Evolutionary conservation across 92 coral and sea anemone species (phyloP).

Genomic region (Palythoa heliodiscus): DNA sequence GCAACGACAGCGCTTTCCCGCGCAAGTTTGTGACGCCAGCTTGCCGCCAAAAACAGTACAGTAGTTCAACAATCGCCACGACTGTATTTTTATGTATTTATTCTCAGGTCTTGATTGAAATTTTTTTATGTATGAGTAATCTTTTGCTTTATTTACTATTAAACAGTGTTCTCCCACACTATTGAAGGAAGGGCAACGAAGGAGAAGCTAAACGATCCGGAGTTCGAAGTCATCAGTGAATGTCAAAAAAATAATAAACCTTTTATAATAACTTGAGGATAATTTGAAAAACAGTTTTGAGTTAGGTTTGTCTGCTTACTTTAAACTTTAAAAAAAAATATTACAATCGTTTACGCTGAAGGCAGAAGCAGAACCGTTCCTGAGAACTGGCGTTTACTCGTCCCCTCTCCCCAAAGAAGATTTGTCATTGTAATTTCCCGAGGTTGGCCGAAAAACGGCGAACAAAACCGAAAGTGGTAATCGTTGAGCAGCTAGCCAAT

Average conservation of each 20-base stretch:
- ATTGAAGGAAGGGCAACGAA: neutral
- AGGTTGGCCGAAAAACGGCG: conserved; percentile 12
- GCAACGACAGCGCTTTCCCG: neutral
- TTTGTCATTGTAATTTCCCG: neutral
- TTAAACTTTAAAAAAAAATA: too few species aligned
- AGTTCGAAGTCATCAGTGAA: neutral
- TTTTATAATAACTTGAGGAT: too few species aligned
- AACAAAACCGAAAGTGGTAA: conserved; percentile 6
- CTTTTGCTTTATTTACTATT: neutral
- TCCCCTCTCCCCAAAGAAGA: neutral
- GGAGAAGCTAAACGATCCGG: neutral
- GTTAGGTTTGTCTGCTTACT: too few species aligned
- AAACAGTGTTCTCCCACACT: neutral
- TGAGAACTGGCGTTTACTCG: too few species aligned
- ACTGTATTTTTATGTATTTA: neutral
- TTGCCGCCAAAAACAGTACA: neutral
- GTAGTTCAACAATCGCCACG: neutral
- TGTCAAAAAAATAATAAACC: too few species aligned
- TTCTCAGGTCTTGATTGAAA: neutral
- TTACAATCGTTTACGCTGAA: too few species aligned
- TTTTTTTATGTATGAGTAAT: neutral
- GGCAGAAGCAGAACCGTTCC: too few species aligned
- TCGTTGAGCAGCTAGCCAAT: conserved; percentile 30
- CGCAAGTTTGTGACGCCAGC: neutral
- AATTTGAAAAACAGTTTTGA: too few species aligned